Evolutionary conservation across 2,113 vertebrate genomes (phyloP), one percentile per base, ranked within the genome.

Genomic region (Tichodroma muraria): DNA sequence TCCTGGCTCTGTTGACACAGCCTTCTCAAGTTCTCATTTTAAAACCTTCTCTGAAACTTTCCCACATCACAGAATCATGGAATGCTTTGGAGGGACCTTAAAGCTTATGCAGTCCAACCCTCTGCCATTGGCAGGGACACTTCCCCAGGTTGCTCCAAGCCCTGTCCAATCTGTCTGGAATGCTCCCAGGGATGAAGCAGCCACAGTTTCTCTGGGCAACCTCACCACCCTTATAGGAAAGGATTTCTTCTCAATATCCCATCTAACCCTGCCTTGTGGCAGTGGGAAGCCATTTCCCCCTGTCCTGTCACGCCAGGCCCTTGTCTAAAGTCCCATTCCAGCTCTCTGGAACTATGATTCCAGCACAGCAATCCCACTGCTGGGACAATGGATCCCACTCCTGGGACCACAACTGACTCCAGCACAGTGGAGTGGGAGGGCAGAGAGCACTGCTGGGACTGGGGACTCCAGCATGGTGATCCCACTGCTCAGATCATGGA

Each of bases 41-140:
- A 44, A 56, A 65, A 15, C 5, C 20, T 30, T 11, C 22, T 24
- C 72, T 44, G 33, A 65, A 60, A 31, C 15, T 4, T 60, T n/a
- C 25, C 54, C 64, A 47, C 10, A 24, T 7, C 56, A n/a, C n/a
- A 54, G 56, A 47, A 24, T 10, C 38, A 24, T 9, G 56, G 65
- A 70, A 63, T 25, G 40, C 23, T 38, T n/a, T 17, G 15, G 23
- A 78, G n/a, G 23, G 15, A 61, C n/a, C 33, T 23, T 15, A 45
- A 47, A 10, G 40, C 12, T 37, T 47, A n/a, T 1, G 0, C 18
- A 45, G 18, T 38, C 4, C 45, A 27, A 60, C 27, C 3, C 21
- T 22, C 11, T 68, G 63, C 53, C 22, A 28, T 2, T n/a, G 4
- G 22, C 38, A 86, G 33, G 12, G 27, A 44, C 38, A 37, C 9